phyloP scores from a whole-genome alignment of 2,797 vertebrate genomes.

The Cossypha polioptera region DNA sequence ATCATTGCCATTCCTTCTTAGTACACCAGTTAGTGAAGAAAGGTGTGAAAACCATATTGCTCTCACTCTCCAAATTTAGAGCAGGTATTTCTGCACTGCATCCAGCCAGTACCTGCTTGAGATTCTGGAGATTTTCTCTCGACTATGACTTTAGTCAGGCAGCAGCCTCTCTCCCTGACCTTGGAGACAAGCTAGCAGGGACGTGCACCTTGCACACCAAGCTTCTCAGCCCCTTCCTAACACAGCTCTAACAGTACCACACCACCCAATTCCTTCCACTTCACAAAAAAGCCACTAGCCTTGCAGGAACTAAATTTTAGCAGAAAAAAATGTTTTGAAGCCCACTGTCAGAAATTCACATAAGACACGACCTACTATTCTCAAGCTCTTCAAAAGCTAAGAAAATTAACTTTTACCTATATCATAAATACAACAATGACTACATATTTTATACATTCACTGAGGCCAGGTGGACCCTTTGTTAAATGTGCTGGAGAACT shows the following conservation, averaged over 20 bases:
- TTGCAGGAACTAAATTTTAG: neutral
- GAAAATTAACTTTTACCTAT: neutral
- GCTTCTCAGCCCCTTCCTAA: neutral
- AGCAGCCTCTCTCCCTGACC: neutral
- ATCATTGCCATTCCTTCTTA: neutral
- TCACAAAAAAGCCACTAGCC: neutral
- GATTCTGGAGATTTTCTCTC: neutral
- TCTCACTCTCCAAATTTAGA: constrained; percentile 5
- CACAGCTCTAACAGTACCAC: neutral
- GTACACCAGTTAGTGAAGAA: neutral
- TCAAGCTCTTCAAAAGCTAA: neutral
- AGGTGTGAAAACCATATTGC: neutral
- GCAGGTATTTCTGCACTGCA: neutral
- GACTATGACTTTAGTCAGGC: neutral
- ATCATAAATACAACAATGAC: neutral
- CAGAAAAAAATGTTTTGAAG: neutral
- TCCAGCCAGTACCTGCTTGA: neutral
- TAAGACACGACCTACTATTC: neutral
- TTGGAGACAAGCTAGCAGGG: neutral
- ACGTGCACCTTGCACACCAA: neutral
- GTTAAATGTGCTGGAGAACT: neutral
- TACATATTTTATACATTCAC: neutral
- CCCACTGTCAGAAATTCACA: neutral
- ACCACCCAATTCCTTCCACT: neutral
- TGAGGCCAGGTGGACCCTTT: neutral